These are phyloP conservation scores for Chrysochloris asiatica DNA, from an alignment of 2,113 vertebrate genomes.

Conservation along the genomic window DNA sequence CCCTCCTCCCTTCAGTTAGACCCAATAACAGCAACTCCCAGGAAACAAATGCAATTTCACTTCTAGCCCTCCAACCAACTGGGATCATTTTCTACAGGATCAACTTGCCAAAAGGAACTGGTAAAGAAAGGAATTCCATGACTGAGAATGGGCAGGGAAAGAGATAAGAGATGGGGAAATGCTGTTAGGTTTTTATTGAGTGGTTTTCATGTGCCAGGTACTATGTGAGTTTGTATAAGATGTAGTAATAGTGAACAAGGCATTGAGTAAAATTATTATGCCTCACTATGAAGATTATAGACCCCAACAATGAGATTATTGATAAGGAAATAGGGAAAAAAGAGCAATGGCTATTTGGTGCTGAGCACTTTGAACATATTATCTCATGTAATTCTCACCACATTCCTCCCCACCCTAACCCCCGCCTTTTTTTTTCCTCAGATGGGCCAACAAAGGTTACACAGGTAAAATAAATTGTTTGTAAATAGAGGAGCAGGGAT, in stretches of 20 bases:
- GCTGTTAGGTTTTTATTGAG: background rate
- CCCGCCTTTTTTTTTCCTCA: background rate
- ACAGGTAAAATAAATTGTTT: background rate
- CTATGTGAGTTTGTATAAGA: background rate
- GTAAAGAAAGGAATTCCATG: conserved; percentile 42
- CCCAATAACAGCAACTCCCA: conserved; percentile 23
- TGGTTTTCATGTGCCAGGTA: background rate
- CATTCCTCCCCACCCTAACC: background rate
- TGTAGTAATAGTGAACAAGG: background rate
- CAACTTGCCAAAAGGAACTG: conserved; percentile 23
- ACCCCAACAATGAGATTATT: background rate
- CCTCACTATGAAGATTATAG: background rate
- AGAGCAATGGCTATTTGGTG: background rate
- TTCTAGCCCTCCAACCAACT: background rate
- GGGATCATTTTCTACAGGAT: background rate
- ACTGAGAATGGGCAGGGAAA: background rate
- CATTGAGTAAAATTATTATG: background rate
- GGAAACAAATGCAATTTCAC: background rate
- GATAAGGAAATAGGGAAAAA: background rate
- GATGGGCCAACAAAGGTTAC: background rate
- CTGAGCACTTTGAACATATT: background rate
- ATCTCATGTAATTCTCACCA: background rate
- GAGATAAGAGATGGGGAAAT: background rate
- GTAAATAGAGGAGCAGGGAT: background rate
- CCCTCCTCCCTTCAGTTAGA: conserved; percentile 10